Evolutionary conservation across 2,113 vertebrate genomes (phyloP).

Genomic region (Leuciscus idus): DNA sequence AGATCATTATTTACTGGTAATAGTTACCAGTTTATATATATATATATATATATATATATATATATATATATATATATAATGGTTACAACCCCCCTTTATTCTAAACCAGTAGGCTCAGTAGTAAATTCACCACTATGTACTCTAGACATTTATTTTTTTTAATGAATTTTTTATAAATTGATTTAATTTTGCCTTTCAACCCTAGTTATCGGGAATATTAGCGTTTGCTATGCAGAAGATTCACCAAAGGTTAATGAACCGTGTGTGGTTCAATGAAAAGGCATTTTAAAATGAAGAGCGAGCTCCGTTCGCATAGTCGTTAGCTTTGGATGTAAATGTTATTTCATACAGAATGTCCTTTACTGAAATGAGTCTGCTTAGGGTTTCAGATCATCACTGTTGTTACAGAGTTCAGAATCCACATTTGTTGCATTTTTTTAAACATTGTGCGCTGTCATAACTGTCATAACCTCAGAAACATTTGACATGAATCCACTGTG

Average conservation of each 20-base stretch:
- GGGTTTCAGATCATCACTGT: not conserved
- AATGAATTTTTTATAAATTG: not conserved
- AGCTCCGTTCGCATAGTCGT: not conserved
- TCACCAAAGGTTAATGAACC: constrained; percentile 2
- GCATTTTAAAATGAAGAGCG: not conserved
- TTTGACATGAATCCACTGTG: constrained; percentile 25
- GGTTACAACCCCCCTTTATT: not conserved
- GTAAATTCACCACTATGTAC: not conserved
- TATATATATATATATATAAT: no score
- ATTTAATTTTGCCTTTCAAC: not conserved
- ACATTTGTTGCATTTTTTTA: constrained; percentile 18
- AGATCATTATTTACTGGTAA: not conserved
- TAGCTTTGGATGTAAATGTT: not conserved
- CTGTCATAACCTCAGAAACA: not conserved
- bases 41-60: no score
- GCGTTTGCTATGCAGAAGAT: constrained; percentile 8
- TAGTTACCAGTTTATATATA: not conserved
- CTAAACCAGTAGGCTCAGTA: not conserved
- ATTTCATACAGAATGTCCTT: not conserved
- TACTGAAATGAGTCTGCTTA: not conserved
- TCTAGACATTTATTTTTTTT: not conserved
- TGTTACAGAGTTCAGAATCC: not conserved
- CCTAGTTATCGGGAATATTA: not conserved
- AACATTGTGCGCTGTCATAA: constrained; percentile 3
- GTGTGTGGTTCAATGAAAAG: not conserved